Evolutionary conservation across 2,113 vertebrate genomes (phyloP), one percentile per base, ranked within the genome.

Genomic region (Himantopus leucocephalus): DNA sequence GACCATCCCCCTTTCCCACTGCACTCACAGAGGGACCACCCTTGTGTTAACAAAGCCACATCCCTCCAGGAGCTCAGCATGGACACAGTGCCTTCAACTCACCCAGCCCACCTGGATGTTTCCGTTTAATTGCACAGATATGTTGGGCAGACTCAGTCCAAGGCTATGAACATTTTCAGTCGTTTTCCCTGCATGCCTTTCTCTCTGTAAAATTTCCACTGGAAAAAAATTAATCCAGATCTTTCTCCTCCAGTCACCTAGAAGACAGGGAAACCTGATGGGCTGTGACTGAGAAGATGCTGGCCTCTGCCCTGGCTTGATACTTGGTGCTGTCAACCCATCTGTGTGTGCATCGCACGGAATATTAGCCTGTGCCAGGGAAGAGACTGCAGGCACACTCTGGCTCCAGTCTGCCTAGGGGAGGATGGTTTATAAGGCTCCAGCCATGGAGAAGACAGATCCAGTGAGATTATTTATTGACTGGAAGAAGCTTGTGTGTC

Each of bases 391-490:
- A 63, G 73, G 68, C 37, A 37, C 2, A 29, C 47, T 74, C 56
- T 59, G 39, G 34, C 79, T 92, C 60, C 73, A 62, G 39, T 56
- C 52, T 84, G 23, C 3, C 0, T 13, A 7, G 26, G 48, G 63
- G 20, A 82, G 55, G 41, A 30, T 79, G 83, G 32, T 92, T 93
- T 63, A 9, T 50, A 92, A 90, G 83, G 86, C 68, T 92, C 76
- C 64, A 66, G 55, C 43, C 89, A 47, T 32, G 39, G 58, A 78
- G 66, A 63, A 97, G 89, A 87, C 48, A 50, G 63, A 76, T 41
- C 50, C 67, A 52, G 77, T 63, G 84, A 74, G 59, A 91, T 67
- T 71, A 85, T 95, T 97, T 91, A 88, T 90, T 85, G 78, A 90
- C 90, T 90, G 89, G 74, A 93, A 83, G 78, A 85, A 83, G 59